Evolutionary conservation across 2,113 vertebrate species (phyloP), one percentile per base, ranked within the genome.

Genomic region (Callopanchax toddi): DNA sequence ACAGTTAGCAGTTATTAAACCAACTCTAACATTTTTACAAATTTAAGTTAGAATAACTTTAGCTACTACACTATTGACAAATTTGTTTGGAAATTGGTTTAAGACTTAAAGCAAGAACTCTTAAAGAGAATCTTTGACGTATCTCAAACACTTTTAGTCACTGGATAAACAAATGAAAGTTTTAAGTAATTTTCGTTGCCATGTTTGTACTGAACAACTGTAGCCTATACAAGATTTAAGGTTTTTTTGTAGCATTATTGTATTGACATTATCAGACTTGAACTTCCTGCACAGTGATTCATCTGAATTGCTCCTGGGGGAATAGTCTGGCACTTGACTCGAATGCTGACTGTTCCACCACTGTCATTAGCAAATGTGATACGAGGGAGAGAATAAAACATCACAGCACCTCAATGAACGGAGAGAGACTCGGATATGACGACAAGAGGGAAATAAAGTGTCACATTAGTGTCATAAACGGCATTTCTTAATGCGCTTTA

Each of bases 351-450:
- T 66, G 71, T 36, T 56, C 65, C 57, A 77, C 66, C 60, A 78
- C 63, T 68, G 74, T 77, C 76, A 59, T 78, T 52, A 52, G 21
- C 1, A 15, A 55, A 65, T 76, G 60, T 54, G 74, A 67, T 78
- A 74, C 55, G 25, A n/a, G 34, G 6, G 48, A 49, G 51, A 37
- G 52, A 64, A 32, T 57, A 44, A 70, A 71, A 52, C 16, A 45
- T 62, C 60, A 51, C 11, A 0, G 48, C 46, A 5, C 29, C 22
- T 60, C n/a, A 2, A 16, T 15, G 39, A 71, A 67, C 16, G 22
- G 50, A 43, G 42, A 52, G 60, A 63, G 64, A 65, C 45, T 8
- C 25, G 26, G 22, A 60, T 15, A 36, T 39, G 25, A 61, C 25
- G 36, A 21, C 5, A 25, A 17, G 16, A 45, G 12, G 1, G 15